These are phyloP conservation scores for Scomber colias DNA, from an alignment of 2,113 vertebrate genomes.

Conservation along the genomic window DNA sequence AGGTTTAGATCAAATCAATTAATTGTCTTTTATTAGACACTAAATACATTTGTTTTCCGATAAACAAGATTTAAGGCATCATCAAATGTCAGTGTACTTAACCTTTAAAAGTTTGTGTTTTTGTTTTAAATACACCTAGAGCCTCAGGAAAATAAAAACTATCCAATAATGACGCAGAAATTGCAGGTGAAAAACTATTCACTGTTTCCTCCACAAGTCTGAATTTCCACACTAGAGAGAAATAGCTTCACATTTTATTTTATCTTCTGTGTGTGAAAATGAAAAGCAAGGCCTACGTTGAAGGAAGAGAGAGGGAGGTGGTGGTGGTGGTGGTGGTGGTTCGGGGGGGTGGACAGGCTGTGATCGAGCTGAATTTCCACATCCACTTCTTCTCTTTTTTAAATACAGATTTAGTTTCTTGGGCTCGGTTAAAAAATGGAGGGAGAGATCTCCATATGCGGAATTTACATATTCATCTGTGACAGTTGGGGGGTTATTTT, in stretches of 20 bases:
- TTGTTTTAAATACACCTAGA: neutral
- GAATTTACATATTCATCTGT: conserved; percentile 87
- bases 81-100: neutral
- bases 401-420: conserved; percentile 81
- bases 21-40: too few relatives aligned
- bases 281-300: conserved; percentile 56
- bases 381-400: conserved; percentile 74
- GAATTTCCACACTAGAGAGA: conserved; percentile 40
- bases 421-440: conserved; percentile 69
- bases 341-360: conserved; percentile 6
- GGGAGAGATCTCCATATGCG: conserved; percentile 79
- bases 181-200: conserved; percentile 39
- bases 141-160: neutral
- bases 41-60: too few relatives aligned
- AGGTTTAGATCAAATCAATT: too few relatives aligned
- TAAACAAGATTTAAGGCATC: too few relatives aligned
- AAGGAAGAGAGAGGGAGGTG: conserved; percentile 1
- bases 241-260: conserved; percentile 71
- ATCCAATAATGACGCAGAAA: neutral
- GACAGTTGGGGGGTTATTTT: conserved; percentile 79
- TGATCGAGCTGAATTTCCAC: conserved; percentile 76
- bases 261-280: conserved; percentile 67
- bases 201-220: neutral
- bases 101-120: neutral
- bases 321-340: neutral